Evolutionary conservation across 1,140 invertebrate species (phyloP).

Genomic region (Elysia chlorotica): DNA sequence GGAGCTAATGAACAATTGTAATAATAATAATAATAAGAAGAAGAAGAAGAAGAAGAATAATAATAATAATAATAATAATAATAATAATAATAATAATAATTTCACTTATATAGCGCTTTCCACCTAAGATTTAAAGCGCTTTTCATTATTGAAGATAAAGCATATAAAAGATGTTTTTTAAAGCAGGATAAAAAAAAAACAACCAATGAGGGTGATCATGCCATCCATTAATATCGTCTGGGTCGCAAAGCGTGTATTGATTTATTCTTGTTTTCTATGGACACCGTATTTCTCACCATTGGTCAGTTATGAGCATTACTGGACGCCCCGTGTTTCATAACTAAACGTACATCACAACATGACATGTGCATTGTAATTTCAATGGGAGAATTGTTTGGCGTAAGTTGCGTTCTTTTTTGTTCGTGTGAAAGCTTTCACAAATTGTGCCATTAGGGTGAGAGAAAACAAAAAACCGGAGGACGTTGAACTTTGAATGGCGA

Average conservation of each 20-base stretch:
- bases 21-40: not conserved
- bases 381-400: too few relatives aligned
- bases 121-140: not conserved
- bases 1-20: constrained; percentile 32
- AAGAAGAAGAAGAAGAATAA: not conserved
- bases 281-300: not conserved
- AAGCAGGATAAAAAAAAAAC: not conserved
- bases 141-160: not conserved
- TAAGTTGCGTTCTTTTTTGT: too few relatives aligned
- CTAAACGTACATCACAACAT: too few relatives aligned
- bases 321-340: too few relatives aligned
- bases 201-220: not conserved
- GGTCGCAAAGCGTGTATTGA: not conserved
- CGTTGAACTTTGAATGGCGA: too few relatives aligned
- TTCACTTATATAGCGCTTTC: not conserved
- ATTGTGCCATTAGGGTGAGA: too few relatives aligned
- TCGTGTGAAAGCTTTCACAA: too few relatives aligned
- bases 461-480: too few relatives aligned
- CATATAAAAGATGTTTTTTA: not conserved
- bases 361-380: too few relatives aligned
- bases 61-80: not conserved
- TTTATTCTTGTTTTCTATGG: not conserved
- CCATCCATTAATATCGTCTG: not conserved
- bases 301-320: too few relatives aligned
- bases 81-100: not conserved